Conservation (phyloP, 1,140 invertebrate species). For the Telenomus remus region DNA sequence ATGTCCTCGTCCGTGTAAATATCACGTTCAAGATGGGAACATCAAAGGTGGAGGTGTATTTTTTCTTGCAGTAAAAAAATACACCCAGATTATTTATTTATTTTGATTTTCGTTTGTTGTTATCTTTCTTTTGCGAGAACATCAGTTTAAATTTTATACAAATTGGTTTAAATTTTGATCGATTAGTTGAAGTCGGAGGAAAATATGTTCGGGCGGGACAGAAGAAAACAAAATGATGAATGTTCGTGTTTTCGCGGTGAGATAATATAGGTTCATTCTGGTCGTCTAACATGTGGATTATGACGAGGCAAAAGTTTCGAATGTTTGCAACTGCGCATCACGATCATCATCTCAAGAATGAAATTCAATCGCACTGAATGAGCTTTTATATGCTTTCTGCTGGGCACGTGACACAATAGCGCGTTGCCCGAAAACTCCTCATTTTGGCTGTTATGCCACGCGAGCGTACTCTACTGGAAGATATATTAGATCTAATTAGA, state of each 20-base stretch:
- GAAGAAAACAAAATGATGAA: too few species aligned
- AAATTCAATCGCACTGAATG: constrained; percentile 38
- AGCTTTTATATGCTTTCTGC: constrained; percentile 22
- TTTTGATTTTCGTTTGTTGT: too few species aligned
- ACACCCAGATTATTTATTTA: too few species aligned
- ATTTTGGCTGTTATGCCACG: constrained; percentile 30
- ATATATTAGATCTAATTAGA: constrained; percentile 41
- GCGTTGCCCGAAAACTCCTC: constrained; percentile 26
- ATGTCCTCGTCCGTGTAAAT: constrained; percentile 21
- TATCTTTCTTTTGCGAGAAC: too few species aligned
- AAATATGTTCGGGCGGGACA: too few species aligned
- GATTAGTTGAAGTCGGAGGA: too few species aligned
- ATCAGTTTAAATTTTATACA: too few species aligned
- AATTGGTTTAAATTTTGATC: too few species aligned
- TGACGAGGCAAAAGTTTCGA: constrained; percentile 9
- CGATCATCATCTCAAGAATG: constrained; percentile 29
- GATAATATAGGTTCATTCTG: too few species aligned
- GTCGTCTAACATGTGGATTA: background rate
- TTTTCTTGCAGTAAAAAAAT: background rate
- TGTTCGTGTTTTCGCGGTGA: too few species aligned
- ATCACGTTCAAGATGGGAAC: constrained; percentile 11
- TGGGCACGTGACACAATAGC: constrained; percentile 40
- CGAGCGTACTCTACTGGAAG: constrained; percentile 19
- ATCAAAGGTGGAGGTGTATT: constrained; percentile 2
- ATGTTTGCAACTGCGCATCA: constrained; percentile 21